Evolutionary conservation across 2,113 vertebrate species (phyloP).

Genomic region (Mesembrinibis cayennensis): DNA sequence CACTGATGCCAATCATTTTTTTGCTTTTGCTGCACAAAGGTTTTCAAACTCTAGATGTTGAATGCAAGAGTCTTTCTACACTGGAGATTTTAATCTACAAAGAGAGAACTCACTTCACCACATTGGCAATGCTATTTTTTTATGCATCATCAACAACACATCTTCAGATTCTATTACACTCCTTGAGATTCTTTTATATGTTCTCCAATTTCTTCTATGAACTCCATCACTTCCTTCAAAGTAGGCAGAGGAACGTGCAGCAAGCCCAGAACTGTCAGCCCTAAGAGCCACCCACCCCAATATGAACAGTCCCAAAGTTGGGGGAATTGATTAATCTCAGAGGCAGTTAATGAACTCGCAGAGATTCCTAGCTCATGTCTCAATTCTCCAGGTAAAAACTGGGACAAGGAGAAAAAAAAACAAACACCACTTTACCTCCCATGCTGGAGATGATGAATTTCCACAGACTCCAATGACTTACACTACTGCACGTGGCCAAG

Average conservation of each 20-base stretch:
- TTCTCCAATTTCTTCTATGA: background rate
- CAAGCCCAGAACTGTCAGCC: background rate
- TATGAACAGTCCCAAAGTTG: accelerated
- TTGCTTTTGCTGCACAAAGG: background rate
- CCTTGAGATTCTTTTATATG: background rate
- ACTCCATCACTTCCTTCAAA: background rate
- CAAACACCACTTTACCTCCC: background rate
- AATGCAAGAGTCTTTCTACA: background rate
- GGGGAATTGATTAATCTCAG: background rate
- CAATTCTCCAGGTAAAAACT: background rate
- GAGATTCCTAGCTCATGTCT: background rate
- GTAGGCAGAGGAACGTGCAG: background rate
- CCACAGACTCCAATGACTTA: background rate
- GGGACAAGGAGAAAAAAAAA: background rate
- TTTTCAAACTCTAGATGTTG: background rate
- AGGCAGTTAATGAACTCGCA: background rate
- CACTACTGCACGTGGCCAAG: accelerated
- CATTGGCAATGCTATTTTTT: background rate
- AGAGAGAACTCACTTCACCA: background rate
- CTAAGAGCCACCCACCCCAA: background rate
- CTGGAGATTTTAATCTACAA: background rate
- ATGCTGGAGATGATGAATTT: background rate
- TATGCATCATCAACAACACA: background rate
- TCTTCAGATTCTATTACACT: background rate
- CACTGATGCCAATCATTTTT: background rate